Conservation (phyloP, 2,113 vertebrate genomes). For the Callipepla squamata region DNA sequence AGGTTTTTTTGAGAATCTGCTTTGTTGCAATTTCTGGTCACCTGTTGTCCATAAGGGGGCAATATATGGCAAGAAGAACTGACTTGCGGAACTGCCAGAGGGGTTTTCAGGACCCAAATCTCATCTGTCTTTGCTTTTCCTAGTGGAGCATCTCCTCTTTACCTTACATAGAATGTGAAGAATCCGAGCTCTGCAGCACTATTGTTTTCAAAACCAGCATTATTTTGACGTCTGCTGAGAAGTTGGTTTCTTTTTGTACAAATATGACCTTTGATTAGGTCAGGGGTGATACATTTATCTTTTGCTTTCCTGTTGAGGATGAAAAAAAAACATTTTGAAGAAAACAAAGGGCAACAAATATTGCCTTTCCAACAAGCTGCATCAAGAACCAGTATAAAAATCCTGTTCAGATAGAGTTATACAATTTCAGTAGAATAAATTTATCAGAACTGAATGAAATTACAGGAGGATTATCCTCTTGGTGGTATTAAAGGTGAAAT, state of each 20-base stretch:
- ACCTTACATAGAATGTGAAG: background rate
- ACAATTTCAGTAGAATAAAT: background rate
- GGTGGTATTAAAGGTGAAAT: background rate
- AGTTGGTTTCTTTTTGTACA: background rate
- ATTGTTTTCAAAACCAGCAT: background rate
- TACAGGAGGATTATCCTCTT: background rate
- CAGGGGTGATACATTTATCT: background rate
- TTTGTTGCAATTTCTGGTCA: background rate
- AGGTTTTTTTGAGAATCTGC: accelerated
- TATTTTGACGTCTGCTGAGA: background rate
- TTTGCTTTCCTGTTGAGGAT: background rate
- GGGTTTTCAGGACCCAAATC: background rate
- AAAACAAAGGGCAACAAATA: background rate
- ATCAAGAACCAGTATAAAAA: background rate
- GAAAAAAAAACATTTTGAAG: background rate
- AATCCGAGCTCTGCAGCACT: background rate
- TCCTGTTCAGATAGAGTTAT: background rate
- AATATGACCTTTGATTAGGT: background rate
- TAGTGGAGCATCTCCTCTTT: background rate
- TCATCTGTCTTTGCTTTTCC: background rate
- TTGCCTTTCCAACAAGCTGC: background rate
- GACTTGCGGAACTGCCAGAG: background rate
- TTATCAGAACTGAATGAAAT: background rate
- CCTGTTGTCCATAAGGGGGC: background rate
- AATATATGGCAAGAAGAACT: background rate